Conservation (phyloP, 2,113 vertebrate genomes). For the Procapra przewalskii region DNA sequence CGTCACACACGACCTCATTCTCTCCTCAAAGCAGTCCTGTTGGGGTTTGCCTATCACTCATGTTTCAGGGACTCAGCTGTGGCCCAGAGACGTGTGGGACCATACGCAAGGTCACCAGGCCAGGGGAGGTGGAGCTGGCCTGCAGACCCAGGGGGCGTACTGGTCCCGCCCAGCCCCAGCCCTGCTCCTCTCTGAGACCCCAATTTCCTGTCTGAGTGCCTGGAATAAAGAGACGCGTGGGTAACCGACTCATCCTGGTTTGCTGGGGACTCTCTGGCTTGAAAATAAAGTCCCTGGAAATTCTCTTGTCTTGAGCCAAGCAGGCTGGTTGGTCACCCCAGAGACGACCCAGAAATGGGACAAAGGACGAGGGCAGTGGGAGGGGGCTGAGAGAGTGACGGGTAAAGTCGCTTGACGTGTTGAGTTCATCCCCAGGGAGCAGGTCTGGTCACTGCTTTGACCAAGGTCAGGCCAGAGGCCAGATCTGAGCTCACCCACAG, state of each 20-base stretch:
- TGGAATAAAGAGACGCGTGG: accelerated
- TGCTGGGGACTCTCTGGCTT: not conserved
- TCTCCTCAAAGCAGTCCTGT: not conserved
- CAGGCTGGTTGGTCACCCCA: not conserved
- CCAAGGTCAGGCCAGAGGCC: not conserved
- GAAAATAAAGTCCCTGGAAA: not conserved
- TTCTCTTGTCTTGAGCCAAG: not conserved
- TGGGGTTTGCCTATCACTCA: not conserved
- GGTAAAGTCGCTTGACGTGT: accelerated
- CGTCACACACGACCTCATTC: accelerated
- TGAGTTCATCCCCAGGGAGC: not conserved
- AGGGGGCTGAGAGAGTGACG: accelerated
- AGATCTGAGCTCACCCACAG: not conserved
- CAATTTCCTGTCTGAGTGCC: not conserved
- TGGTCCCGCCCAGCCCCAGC: not conserved
- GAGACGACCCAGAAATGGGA: not conserved
- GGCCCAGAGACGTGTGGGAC: not conserved
- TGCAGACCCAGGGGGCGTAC: accelerated
- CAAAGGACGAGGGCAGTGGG: accelerated
- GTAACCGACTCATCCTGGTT: not conserved
- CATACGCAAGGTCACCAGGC: not conserved
- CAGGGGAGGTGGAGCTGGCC: not conserved
- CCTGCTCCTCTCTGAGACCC: not conserved
- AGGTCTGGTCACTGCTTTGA: not conserved
- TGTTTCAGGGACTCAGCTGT: not conserved